Percentiles rank a stretch among this genome's conserved stretches.
phyloP scores from a whole-genome alignment of 2,113 vertebrate genomes.

The Lepisosteus osseus region DNA sequence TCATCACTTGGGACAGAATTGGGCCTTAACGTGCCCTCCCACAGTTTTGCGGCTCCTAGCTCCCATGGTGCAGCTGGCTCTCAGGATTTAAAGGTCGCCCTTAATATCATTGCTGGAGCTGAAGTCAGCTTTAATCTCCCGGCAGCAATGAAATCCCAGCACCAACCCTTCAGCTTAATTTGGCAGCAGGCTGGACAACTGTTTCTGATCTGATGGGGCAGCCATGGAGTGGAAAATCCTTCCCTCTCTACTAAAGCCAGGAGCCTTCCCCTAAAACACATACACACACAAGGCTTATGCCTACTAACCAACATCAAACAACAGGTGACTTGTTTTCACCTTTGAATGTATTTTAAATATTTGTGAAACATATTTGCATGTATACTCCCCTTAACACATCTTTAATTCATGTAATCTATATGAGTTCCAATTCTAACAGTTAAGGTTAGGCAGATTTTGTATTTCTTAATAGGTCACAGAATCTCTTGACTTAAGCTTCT shows the following conservation, averaged over 20 bases:
- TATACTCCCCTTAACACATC: too few relatives aligned
- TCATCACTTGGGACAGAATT: not conserved
- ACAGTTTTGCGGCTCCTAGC: conserved; percentile 19
- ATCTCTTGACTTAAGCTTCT: not conserved
- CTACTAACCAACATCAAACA: not conserved
- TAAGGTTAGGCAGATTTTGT: not conserved
- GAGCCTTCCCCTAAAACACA: too few relatives aligned
- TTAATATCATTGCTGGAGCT: conserved; percentile 40
- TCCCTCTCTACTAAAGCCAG: not conserved
- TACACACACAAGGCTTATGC: not conserved
- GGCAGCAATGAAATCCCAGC: conserved; percentile 28
- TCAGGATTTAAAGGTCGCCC: conserved; percentile 51
- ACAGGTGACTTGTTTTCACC: not conserved
- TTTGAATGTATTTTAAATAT: too few relatives aligned
- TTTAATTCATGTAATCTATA: too few relatives aligned
- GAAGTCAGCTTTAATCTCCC: conserved; percentile 30
- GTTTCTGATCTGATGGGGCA: conserved; percentile 44
- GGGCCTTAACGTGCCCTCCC: conserved; percentile 13
- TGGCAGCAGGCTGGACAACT: conserved; percentile 34
- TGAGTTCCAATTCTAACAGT: too few relatives aligned
- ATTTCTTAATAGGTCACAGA: not conserved
- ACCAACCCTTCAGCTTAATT: conserved; percentile 29
- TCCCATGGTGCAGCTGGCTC: conserved; percentile 37
- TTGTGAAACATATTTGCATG: too few relatives aligned
- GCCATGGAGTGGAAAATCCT: conserved; percentile 18